These are phyloP conservation scores for Apamea epomidion DNA, from an alignment of 2,888 invertebrate species.

Conservation along the genomic window DNA sequence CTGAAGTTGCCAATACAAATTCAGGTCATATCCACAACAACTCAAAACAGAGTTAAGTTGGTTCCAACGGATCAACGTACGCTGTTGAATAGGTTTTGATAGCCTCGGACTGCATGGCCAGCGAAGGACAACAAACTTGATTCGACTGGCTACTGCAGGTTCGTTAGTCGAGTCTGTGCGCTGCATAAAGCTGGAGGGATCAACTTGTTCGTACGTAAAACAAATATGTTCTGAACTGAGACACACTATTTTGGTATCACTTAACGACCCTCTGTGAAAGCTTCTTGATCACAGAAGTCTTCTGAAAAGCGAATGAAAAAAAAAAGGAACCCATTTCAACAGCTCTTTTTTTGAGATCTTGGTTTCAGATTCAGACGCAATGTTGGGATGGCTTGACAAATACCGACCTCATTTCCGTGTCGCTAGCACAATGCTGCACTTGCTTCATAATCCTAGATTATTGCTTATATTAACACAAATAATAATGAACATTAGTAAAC, in stretches of 20 bases:
- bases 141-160: not conserved
- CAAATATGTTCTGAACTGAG: not conserved
- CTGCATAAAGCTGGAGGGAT: not conserved
- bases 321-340: not conserved
- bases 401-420: not conserved
- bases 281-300: not conserved
- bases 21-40: constrained; percentile 9
- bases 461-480: constrained; percentile 28
- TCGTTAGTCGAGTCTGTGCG: not conserved
- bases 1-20: constrained; percentile 25
- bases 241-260: not conserved
- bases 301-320: not conserved
- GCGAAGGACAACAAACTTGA: constrained; percentile 3
- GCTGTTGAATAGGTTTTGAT: constrained; percentile 18
- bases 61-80: constrained; percentile 4
- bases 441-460: constrained; percentile 19
- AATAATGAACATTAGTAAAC: constrained; percentile 31
- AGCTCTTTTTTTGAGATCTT: not conserved
- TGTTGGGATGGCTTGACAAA: constrained; percentile 7
- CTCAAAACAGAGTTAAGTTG: not conserved
- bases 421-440: constrained; percentile 12
- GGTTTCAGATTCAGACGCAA: constrained; percentile 8
- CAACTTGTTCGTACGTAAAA: constrained; percentile 17
- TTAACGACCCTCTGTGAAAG: not conserved
- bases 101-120: not conserved